A percentile compares a stretch with the other conserved stretches of the same genome.
phyloP scores from a whole-genome alignment of 2,113 vertebrate species.

The Nyctereutes procyonoides region DNA sequence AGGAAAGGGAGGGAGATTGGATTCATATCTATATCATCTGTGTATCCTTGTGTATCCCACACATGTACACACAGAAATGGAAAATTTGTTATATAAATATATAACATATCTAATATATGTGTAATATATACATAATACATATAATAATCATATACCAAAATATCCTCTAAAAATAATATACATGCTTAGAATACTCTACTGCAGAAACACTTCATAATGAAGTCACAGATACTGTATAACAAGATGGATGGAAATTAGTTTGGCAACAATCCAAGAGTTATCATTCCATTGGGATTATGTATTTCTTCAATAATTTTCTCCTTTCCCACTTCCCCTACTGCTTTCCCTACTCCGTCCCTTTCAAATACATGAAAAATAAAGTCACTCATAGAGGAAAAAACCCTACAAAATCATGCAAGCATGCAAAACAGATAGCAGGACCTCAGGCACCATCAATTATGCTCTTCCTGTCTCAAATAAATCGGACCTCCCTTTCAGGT shows the following conservation, averaged over 20 bases:
- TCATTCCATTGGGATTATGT: conserved; percentile 48
- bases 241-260: conserved; percentile 52
- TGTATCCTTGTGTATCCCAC: no score
- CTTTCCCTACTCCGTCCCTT: conserved; percentile 33
- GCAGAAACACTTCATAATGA: background rate
- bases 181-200: background rate
- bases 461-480: conserved; percentile 62
- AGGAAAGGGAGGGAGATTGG: background rate
- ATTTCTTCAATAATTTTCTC: conserved; percentile 24
- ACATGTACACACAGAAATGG: background rate
- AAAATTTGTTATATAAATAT: background rate
- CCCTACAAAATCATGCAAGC: conserved; percentile 40
- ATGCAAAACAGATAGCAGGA: conserved; percentile 55
- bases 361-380: conserved; percentile 6
- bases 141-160: background rate
- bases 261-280: conserved; percentile 54
- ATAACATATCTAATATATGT: background rate
- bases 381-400: background rate
- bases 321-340: background rate
- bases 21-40: background rate
- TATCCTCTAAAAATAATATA: background rate
- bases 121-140: background rate
- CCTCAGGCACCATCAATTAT: conserved; percentile 49
- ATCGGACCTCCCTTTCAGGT: conserved; percentile 62
- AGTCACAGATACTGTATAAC: background rate